A percentile compares a stretch with the other conserved stretches of the same genome.
Conservation (phyloP, 2,113 vertebrate species). For the Barbus barbus region DNA sequence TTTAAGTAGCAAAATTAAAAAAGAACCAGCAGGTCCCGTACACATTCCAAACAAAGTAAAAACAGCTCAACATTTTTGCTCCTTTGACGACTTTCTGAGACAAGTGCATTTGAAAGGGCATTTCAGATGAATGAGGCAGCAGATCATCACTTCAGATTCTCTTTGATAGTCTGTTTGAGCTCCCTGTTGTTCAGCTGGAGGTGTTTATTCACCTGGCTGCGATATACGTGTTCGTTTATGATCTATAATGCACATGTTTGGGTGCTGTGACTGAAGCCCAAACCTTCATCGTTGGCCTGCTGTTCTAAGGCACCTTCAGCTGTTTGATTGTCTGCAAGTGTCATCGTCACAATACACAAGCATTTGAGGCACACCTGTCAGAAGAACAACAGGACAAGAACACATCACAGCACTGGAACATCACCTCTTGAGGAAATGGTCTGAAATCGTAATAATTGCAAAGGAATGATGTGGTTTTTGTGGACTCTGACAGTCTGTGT, state of each 20-base stretch:
- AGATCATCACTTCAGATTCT: not conserved
- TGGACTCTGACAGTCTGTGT: not conserved
- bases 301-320: slow-evolving; percentile 53
- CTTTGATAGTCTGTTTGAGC: not conserved
- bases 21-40: slow-evolving; percentile 10
- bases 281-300: slow-evolving; percentile 29
- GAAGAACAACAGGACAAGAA: slow-evolving; percentile 3
- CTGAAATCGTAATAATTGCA: slow-evolving; percentile 14
- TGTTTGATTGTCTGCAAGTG: slow-evolving; percentile 54
- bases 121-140: slow-evolving; percentile 27
- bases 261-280: not conserved
- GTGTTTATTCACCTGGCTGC: not conserved
- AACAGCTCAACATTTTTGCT: not conserved
- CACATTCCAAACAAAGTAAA: slow-evolving; percentile 29
- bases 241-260: not conserved
- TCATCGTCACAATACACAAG: slow-evolving; percentile 26
- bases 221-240: not conserved
- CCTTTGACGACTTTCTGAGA: slow-evolving; percentile 1
- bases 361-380: slow-evolving; percentile 38
- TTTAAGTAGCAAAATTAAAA: slow-evolving; percentile 27
- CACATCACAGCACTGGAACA: slow-evolving; percentile 17
- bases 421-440: slow-evolving; percentile 19
- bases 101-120: slow-evolving; percentile 52
- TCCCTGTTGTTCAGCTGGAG: not conserved
- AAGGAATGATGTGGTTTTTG: slow-evolving; percentile 1